phyloP scores from a whole-genome alignment of 2,797 vertebrate species.

The Geotrypetes seraphini region DNA sequence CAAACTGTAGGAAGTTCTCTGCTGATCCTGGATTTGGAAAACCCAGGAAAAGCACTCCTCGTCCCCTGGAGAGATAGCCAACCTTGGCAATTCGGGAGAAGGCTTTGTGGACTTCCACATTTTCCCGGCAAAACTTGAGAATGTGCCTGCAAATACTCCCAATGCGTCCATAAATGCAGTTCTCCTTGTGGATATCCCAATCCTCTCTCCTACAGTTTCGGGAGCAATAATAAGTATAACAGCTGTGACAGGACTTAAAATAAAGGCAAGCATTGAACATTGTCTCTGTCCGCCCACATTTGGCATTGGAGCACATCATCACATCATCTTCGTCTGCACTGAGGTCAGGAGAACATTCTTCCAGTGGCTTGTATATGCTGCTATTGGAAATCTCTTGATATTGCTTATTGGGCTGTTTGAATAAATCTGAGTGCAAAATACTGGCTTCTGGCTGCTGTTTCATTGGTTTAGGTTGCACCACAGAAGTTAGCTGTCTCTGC shows the following conservation, averaged over 20 bases:
- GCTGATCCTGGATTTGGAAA: constrained; percentile 88
- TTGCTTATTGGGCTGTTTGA: constrained; percentile 60
- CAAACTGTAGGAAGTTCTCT: constrained; percentile 84
- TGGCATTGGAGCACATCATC: constrained; percentile 87
- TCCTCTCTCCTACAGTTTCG: constrained; percentile 86
- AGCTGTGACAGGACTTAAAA: constrained; percentile 95
- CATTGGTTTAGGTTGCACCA: constrained; percentile 46
- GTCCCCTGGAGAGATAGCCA: constrained; percentile 86
- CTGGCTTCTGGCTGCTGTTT: constrained; percentile 66
- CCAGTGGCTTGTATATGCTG: constrained; percentile 60
- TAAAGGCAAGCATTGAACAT: constrained; percentile 95
- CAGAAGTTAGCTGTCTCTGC: constrained; percentile 34
- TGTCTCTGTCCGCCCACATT: constrained; percentile 79
- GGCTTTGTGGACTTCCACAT: constrained; percentile 79
- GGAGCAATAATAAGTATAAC: constrained; percentile 94
- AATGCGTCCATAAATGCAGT: constrained; percentile 79
- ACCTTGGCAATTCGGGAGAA: constrained; percentile 91
- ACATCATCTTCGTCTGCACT: constrained; percentile 85
- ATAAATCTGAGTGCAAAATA: constrained; percentile 54
- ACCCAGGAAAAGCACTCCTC: constrained; percentile 85
- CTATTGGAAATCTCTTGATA: constrained; percentile 12
- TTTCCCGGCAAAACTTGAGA: constrained; percentile 88
- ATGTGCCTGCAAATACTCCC: constrained; percentile 83
- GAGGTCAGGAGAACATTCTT: constrained; percentile 75
- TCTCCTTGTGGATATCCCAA: constrained; percentile 88